These are phyloP conservation scores for Cossypha niveicapilla DNA, from an alignment of 2,797 vertebrate species.

Conservation along the genomic window DNA sequence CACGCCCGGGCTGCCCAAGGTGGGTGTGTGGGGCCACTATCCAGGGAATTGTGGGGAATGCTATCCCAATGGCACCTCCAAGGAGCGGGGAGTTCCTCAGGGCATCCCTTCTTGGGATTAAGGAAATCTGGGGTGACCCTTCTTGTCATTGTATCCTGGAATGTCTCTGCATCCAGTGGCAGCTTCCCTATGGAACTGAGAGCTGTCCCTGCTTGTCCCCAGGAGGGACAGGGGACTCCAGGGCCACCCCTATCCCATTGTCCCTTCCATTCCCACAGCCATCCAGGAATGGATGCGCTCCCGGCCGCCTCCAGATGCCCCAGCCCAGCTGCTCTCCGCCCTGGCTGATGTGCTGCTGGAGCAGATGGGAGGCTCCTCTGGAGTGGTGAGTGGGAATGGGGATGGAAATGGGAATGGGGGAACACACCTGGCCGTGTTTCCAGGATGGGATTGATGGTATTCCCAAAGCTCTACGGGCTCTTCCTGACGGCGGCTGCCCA, in stretches of 20 bases:
- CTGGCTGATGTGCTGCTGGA: conserved; percentile 86
- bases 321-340: conserved; percentile 75
- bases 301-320: conserved; percentile 71
- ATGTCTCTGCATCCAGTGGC: neutral
- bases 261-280: conserved; percentile 67
- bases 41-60: neutral
- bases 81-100: accelerated
- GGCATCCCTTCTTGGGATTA: neutral
- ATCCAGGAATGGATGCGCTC: conserved; percentile 82
- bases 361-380: conserved; percentile 94
- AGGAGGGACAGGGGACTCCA: accelerated
- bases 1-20: conserved; percentile 85
- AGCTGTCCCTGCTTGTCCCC: neutral
- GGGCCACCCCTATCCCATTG: neutral
- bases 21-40: neutral
- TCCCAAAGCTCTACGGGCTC: conserved; percentile 86
- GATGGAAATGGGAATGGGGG: neutral
- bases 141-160: no score
- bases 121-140: neutral
- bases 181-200: neutral
- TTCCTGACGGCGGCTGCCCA: conserved; percentile 87
- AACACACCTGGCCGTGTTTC: accelerated
- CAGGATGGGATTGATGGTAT: accelerated
- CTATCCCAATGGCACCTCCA: neutral
- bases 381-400: conserved; percentile 80